Base-by-base conservation (phyloP, 2,888 invertebrate genomes). In the Parthenolecanium corni region DNA sequence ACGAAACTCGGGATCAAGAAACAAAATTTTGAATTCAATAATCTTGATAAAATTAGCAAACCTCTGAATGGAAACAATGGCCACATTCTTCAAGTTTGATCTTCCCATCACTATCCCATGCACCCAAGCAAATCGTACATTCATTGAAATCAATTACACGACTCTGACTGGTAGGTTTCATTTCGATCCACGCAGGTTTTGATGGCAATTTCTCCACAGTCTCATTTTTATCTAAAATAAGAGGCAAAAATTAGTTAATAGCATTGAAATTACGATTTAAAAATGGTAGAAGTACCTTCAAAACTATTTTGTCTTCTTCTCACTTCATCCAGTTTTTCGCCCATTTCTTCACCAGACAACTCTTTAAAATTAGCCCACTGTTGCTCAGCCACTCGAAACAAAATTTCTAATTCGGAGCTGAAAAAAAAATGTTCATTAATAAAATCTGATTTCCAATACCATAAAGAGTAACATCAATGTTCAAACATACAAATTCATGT, bases 61-160 rank as follows among this genome's bases (percentile, higher is more conserved):
- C 56, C 46, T 23, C 31, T 2, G 56, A 56, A 24, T 56, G 56
- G 44, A 56, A 56, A 46, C 14, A 24, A 31, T 56, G 56, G 4
- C 56, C 56, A n/a, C 56, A 56, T 46, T 56, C 56, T 25, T 56
- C 56, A 3, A 56, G 46, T 3, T 16, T 23, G 6, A 56, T 14
- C 20, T 56, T 42, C 9, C 9, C 31, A 1, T 46, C 56, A 6
- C 25, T 25, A 9, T 2, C n/a, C 44, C 21, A 24, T 16, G 31
- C 38, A 20, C 21, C 42, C n/a, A 24, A 56, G 18, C 56, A 56
- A 46, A 56, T 56, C 9, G 56, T 46, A 25, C 56, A 56, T 25
- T 56, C 56, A 42, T 18, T 42, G 14, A 18, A 42, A 42, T 42
- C 44, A 14, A 42, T 3, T 18, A 42, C 44, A 42, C 44, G 44